Evolutionary conservation across 2,113 vertebrate genomes (phyloP).

Genomic region (Nerophis lumbriciformis): DNA sequence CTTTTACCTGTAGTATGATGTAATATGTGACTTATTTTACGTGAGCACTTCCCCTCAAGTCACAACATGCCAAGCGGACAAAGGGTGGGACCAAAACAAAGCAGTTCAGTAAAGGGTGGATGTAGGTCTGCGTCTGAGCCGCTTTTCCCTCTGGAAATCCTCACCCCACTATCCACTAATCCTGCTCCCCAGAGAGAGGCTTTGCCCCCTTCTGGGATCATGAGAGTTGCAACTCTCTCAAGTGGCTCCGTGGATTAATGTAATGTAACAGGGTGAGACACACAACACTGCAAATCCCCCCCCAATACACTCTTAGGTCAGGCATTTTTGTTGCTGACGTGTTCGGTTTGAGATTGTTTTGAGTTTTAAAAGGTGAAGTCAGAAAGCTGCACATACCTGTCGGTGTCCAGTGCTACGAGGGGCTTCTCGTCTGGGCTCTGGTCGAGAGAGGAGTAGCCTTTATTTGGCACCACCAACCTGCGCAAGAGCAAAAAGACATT

Average conservation of each 20-base stretch:
- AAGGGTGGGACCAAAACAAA: conserved; percentile 33
- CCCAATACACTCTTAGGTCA: background rate
- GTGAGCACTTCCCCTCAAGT: background rate
- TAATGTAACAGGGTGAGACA: conserved; percentile 1
- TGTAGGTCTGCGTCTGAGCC: conserved; percentile 35
- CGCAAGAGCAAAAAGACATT: conserved; percentile 2
- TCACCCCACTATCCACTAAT: conserved; percentile 53
- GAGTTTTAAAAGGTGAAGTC: background rate
- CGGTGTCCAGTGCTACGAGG: conserved; percentile 94
- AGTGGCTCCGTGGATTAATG: conserved; percentile 44
- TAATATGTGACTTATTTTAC: too few species aligned
- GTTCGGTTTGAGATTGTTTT: background rate
- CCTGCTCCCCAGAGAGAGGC: conserved; percentile 40
- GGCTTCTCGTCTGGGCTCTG: conserved; percentile 98
- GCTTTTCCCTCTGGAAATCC: conserved; percentile 54
- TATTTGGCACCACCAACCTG: conserved; percentile 96
- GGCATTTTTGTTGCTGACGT: background rate
- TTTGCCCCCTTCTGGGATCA: conserved; percentile 50
- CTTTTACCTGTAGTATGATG: too few species aligned
- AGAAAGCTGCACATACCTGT: conserved; percentile 77
- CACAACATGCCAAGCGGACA: conserved; percentile 3
- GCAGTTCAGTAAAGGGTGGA: conserved; percentile 20
- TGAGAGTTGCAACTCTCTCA: conserved; percentile 42
- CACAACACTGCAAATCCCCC: conserved; percentile 4
- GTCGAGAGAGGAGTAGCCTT: conserved; percentile 96